Percentiles rank a stretch among this genome's conserved stretches.
phyloP scores from a whole-genome alignment of 2,888 invertebrate genomes.

The Margaritifera margaritifera region DNA sequence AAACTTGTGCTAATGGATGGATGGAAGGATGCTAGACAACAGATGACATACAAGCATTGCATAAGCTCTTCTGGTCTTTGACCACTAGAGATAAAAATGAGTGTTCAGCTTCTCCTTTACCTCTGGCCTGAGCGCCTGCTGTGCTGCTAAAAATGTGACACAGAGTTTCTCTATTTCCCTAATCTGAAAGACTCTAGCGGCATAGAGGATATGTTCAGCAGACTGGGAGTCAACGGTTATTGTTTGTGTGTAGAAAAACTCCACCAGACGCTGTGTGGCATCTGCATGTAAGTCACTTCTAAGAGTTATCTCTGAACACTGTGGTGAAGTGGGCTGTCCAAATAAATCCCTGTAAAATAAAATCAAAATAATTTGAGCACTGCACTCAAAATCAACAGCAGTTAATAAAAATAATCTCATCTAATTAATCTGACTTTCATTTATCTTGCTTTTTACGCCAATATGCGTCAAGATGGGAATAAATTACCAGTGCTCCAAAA shows the following conservation, averaged over 20 bases:
- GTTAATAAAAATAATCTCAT: no score
- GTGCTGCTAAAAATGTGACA: conserved; percentile 49
- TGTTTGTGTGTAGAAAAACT: conserved; percentile 48
- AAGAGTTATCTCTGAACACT: conserved; percentile 32
- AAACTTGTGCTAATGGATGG: no score
- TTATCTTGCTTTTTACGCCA: no score
- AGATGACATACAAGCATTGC: no score
- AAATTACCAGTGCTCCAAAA: no score
- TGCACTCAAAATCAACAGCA: no score
- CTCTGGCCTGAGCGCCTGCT: conserved; percentile 47
- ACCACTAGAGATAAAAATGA: no score
- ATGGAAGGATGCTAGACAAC: no score
- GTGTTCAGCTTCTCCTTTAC: conserved; percentile 10
- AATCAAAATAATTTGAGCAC: no score
- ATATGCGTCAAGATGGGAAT: no score
- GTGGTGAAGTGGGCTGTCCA: conserved; percentile 34
- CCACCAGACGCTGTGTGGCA: conserved; percentile 39
- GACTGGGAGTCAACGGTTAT: conserved; percentile 51
- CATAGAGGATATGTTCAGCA: conserved; percentile 44
- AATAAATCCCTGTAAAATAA: conserved; percentile 30
- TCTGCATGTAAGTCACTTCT: conserved; percentile 38
- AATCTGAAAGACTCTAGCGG: conserved; percentile 47
- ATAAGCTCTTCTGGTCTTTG: no score
- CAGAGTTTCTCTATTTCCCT: conserved; percentile 52
- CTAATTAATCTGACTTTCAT: no score